Base-by-base conservation (phyloP, 2,888 invertebrate species). In the Ichneumoninae sp. region DNA sequence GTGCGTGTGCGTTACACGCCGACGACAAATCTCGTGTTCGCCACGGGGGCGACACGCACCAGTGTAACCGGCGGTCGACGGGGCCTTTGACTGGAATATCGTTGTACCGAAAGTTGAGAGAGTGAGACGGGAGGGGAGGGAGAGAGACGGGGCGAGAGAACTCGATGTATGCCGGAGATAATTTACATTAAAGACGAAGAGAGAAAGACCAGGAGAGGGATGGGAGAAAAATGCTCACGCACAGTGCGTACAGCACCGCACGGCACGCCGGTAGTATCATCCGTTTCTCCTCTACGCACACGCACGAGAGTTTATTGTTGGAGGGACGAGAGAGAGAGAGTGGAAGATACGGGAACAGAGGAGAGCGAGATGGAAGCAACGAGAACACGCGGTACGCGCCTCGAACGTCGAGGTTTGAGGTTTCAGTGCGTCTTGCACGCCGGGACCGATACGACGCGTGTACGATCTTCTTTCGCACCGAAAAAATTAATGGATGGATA, bases 381-480 rank as follows among this genome's bases (percentile, higher is more conserved):
- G 69, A 47, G 68, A 76, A 81, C 83, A 85, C 85, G 83, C 79
- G 83, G 80, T 76, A 60, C 68, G 79, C 70, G 71, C 71, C 69
- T 80, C 82, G 87, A 87, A 85, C 87, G 87, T 81, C 89, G 88
- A 86, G 88, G 88, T 89, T 87, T 87, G 88, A 88, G 88, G 85
- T 88, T 90, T 90, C 90, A 92, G 91, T 92, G 88, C 86, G 88
- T 87, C 88, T 88, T 84, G 87, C 87, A 89, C 88, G 88, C 87
- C 88, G 87, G 81, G 85, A 86, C 87, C 88, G 88, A 86, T 87
- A 90, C 86, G 90, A 89, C 89, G 89, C 86, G 87, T 75, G 69
- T 82, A 57, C 81, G 78, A 40, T 54, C 33, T 22, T 75, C 66
- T 54, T 57, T 44, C 16, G 7, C 16, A 36, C 10, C 50, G 70